Percentiles rank a stretch among this genome's conserved stretches.
Conservation (phyloP, 2,797 vertebrate genomes). For the Pseudotriccus pelzelni region DNA sequence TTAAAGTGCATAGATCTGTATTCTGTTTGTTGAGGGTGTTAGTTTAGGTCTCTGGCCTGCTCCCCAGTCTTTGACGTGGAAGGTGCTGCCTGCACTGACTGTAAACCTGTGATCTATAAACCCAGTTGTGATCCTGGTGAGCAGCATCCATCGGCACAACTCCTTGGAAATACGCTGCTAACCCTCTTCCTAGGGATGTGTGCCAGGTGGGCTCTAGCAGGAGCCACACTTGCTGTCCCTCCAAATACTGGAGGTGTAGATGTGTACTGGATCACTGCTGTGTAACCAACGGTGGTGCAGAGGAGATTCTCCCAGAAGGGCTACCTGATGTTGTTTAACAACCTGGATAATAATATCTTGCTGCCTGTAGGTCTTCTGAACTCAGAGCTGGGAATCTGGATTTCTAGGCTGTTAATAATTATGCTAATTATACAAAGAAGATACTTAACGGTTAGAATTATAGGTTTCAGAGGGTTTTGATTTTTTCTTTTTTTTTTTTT, state of each 20-base stretch:
- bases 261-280: fast-evolving
- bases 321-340: neutral
- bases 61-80: neutral
- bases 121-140: neutral
- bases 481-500: neutral
- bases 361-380: neutral
- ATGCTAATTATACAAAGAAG: neutral
- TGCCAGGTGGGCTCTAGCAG: neutral
- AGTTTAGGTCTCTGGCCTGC: neutral
- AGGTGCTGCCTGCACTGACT: neutral
- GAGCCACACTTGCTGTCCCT: neutral
- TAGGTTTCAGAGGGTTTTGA: neutral
- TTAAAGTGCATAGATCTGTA: neutral
- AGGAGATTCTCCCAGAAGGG: neutral
- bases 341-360: neutral
- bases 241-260: too few species aligned
- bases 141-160: neutral
- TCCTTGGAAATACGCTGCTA: neutral
- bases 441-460: neutral
- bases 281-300: fast-evolving
- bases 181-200: neutral
- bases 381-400: neutral
- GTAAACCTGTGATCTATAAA: neutral
- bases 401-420: neutral
- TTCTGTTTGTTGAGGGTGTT: neutral